phyloP scores from a whole-genome alignment of 2,113 vertebrate species.

The Phasianus colchicus region DNA sequence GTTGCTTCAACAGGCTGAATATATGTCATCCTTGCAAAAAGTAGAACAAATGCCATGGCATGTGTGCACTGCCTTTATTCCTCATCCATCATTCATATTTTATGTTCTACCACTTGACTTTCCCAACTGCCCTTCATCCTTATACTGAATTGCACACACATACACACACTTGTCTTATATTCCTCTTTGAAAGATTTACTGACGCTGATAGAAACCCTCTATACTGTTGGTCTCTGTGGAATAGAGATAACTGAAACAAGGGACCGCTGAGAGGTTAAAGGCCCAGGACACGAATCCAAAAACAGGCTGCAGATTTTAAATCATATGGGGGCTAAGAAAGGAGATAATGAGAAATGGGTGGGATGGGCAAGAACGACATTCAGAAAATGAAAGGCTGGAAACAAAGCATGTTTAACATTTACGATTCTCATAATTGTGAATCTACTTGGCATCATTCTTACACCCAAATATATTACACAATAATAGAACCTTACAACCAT shows the following conservation, averaged over 20 bases:
- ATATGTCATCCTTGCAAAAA: constrained; percentile 24
- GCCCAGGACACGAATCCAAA: not conserved
- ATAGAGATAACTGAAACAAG: constrained; percentile 45
- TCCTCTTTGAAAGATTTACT: constrained; percentile 59
- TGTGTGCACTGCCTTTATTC: constrained; percentile 46
- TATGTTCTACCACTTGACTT: constrained; percentile 73
- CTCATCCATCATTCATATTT: constrained; percentile 78
- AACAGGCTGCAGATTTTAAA: constrained; percentile 39
- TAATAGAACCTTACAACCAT: constrained; percentile 25
- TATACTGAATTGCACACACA: constrained; percentile 59
- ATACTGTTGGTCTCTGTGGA: not conserved
- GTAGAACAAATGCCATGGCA: constrained; percentile 24
- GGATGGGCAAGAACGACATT: not conserved
- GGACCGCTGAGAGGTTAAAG: constrained; percentile 53
- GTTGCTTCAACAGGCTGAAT: not conserved
- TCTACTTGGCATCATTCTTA: constrained; percentile 30
- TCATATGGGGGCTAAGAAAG: not conserved
- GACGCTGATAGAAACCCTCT: not conserved
- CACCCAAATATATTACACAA: constrained; percentile 25
- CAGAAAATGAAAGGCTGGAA: constrained; percentile 46
- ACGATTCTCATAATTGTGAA: constrained; percentile 22
- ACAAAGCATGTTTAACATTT: constrained; percentile 14
- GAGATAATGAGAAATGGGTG: constrained; percentile 31
- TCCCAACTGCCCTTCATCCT: constrained; percentile 65
- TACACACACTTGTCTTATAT: constrained; percentile 33